Evolutionary conservation across 2,797 vertebrate genomes (phyloP).

Genomic region (Halcyon badia): DNA sequence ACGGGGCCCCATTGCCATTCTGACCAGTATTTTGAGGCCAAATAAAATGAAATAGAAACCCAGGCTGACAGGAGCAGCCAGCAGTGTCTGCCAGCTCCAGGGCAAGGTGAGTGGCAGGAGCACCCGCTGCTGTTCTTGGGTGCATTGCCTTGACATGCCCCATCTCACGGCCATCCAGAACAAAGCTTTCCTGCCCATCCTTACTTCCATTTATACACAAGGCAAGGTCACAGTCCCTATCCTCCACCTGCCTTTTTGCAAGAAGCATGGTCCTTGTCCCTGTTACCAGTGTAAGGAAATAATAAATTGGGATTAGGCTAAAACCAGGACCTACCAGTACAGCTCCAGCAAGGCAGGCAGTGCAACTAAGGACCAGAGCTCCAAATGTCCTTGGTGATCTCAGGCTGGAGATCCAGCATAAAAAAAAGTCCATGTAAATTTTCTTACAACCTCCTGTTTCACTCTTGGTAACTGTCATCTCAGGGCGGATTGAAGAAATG

Average conservation of each 20-base stretch:
- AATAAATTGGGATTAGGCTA: neutral
- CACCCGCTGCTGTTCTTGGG: accelerated
- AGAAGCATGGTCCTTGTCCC: accelerated
- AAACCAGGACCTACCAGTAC: neutral
- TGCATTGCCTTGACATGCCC: neutral
- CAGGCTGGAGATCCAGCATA: neutral
- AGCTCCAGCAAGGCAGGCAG: neutral
- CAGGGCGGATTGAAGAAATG: neutral
- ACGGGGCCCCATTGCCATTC: accelerated
- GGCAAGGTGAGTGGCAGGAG: neutral
- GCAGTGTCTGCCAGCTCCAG: neutral
- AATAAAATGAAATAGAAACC: neutral
- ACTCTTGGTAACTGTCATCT: neutral
- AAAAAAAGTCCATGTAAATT: neutral
- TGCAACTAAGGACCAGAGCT: neutral
- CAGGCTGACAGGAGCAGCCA: neutral
- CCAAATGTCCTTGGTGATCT: neutral
- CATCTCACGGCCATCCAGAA: neutral
- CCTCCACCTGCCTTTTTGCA: neutral
- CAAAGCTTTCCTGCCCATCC: neutral
- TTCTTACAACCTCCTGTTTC: neutral
- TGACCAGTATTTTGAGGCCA: neutral
- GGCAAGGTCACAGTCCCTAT: neutral
- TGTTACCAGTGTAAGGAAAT: neutral
- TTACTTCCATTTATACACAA: neutral